A percentile compares a stretch with the other conserved stretches of the same genome.
Conservation (phyloP, 2,113 vertebrate genomes). For the Cheirogaleus medius region DNA sequence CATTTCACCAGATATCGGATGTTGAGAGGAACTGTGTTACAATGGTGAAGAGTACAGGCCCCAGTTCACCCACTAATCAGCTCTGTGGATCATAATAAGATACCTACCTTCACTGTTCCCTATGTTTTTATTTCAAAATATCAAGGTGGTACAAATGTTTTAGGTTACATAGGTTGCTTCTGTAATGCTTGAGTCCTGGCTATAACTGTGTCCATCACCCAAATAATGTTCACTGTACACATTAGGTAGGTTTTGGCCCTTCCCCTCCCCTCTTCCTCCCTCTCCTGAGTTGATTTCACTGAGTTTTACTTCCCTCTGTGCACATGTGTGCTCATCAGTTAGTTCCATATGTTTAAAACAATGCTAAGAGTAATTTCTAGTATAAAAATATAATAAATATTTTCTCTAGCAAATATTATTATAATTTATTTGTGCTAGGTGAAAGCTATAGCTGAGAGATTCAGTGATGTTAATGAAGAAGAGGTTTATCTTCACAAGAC, state of each 20-base stretch:
- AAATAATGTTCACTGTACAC: too few species aligned
- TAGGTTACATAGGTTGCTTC: too few species aligned
- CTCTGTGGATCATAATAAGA: neutral
- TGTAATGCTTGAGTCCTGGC: too few species aligned
- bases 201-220: too few species aligned
- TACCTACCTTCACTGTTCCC: neutral
- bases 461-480: neutral
- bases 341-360: neutral
- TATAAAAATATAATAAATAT: neutral
- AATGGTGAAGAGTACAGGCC: neutral
- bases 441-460: neutral
- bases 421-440: neutral
- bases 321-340: too few species aligned
- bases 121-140: neutral
- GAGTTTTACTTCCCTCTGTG: too few species aligned
- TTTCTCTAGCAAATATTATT: neutral
- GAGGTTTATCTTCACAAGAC: neutral
- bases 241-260: too few species aligned
- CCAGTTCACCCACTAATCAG: neutral
- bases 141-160: too few species aligned
- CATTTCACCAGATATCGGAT: neutral
- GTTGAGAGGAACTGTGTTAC: neutral
- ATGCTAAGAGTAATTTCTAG: neutral
- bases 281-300: too few species aligned
- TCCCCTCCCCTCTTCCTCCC: fast-evolving